These are phyloP conservation scores for Andrena camellia DNA, from an alignment of 2,888 invertebrate species.

Conservation along the genomic window DNA sequence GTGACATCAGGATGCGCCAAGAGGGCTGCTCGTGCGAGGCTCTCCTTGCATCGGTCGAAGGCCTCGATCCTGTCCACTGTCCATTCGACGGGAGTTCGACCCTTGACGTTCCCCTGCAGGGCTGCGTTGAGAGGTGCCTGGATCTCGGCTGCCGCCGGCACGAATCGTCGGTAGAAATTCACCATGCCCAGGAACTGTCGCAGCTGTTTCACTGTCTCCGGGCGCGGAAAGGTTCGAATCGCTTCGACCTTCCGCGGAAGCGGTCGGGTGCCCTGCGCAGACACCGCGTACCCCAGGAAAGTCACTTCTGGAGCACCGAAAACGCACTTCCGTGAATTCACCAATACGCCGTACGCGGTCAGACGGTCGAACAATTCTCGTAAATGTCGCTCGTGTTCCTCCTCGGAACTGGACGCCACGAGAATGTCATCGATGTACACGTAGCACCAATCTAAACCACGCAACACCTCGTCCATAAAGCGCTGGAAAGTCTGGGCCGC, in stretches of 20 bases:
- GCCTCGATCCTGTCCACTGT: not conserved
- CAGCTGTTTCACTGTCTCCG: conserved; percentile 2
- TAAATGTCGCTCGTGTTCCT: not conserved
- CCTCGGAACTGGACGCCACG: too few species aligned
- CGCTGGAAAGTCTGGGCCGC: conserved; percentile 1
- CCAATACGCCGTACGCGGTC: not conserved
- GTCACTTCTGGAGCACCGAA: conserved; percentile 5
- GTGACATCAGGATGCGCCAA: not conserved
- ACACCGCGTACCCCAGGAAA: not conserved
- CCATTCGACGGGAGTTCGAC: conserved; percentile 6
- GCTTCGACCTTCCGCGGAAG: not conserved
- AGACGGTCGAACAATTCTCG: not conserved
- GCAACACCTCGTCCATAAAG: too few species aligned
- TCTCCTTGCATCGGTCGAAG: not conserved
- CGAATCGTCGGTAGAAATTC: conserved; percentile 8
- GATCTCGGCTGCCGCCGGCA: not conserved
- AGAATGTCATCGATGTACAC: too few species aligned
- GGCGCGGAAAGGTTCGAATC: not conserved
- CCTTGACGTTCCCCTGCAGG: not conserved
- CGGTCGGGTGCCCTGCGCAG: not conserved
- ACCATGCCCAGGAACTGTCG: conserved; percentile 4
- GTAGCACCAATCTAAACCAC: too few species aligned
- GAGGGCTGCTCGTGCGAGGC: not conserved
- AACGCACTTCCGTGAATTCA: not conserved
- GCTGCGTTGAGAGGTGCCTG: not conserved